Percentiles rank a stretch among this genome's conserved stretches.
These are phyloP conservation scores for Ceryle rudis DNA, from an alignment of 2,797 vertebrate genomes.

Conservation along the genomic window DNA sequence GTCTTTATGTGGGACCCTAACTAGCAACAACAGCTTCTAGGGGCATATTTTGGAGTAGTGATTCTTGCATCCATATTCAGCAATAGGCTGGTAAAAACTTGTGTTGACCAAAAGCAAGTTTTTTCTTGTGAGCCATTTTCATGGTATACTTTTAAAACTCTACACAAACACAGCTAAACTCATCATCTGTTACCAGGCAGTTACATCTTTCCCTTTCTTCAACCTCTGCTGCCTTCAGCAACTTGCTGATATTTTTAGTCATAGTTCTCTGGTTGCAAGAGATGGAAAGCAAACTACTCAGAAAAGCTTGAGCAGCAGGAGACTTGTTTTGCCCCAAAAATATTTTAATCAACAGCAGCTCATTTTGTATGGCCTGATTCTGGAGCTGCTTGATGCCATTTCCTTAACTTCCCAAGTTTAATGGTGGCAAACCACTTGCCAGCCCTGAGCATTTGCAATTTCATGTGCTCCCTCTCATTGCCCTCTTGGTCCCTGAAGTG, in stretches of 20 bases:
- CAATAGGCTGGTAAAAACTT: background rate
- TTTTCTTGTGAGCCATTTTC: background rate
- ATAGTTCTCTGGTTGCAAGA: background rate
- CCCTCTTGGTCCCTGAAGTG: background rate
- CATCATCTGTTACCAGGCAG: background rate
- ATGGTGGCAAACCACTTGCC: background rate
- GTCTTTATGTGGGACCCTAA: background rate
- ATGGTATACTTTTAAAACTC: rapidly evolving
- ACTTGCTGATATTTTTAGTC: background rate
- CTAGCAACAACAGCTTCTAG: background rate
- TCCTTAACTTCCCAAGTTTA: background rate
- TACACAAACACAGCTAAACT: background rate
- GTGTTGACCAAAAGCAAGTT: background rate
- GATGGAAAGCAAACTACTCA: background rate
- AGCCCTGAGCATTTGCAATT: background rate
- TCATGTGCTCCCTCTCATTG: background rate
- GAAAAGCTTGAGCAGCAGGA: background rate
- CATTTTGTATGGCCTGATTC: background rate
- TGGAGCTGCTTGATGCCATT: background rate
- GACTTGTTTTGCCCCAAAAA: background rate
- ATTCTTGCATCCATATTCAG: background rate
- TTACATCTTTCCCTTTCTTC: background rate
- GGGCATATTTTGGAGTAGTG: background rate
- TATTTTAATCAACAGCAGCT: background rate
- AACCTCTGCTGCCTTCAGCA: rapidly evolving